These are phyloP conservation scores for Antheraea mylitta DNA, from an alignment of 1,140 invertebrate genomes.

Conservation along the genomic window DNA sequence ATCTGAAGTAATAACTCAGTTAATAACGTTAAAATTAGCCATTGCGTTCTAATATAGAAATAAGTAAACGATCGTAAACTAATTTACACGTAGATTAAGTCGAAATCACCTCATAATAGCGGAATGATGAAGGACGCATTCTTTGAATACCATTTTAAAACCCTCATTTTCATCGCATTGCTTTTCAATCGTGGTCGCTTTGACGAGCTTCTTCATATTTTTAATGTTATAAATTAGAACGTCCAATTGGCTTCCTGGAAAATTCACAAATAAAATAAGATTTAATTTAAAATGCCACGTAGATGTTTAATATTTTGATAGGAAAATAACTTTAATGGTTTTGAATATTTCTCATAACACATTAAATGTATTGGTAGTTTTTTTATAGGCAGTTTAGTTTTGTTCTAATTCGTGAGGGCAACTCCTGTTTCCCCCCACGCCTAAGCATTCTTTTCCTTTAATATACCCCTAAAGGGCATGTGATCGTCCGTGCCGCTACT, in stretches of 20 bases:
- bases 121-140: slow-evolving; percentile 34
- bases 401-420: too few relatives aligned
- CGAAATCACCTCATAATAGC: slow-evolving; percentile 39
- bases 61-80: not conserved
- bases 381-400: too few relatives aligned
- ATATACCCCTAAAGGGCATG: too few relatives aligned
- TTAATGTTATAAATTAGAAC: slow-evolving; percentile 45
- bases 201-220: slow-evolving; percentile 40
- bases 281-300: not conserved
- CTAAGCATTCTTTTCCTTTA: too few relatives aligned
- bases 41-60: not conserved
- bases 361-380: too few relatives aligned
- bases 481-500: too few relatives aligned
- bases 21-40: not conserved
- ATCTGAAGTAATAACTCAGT: slow-evolving; percentile 27
- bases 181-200: slow-evolving; percentile 25
- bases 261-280: slow-evolving; percentile 18
- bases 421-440: too few relatives aligned
- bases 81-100: slow-evolving; percentile 17
- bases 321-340: too few relatives aligned
- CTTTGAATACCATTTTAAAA: slow-evolving; percentile 35
- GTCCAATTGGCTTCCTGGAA: slow-evolving; percentile 48
- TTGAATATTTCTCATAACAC: too few relatives aligned
- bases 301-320: too few relatives aligned
- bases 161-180: slow-evolving; percentile 34